Evolutionary conservation across 2,888 invertebrate genomes (phyloP).

Genomic region (Eupithecia exiguata): DNA sequence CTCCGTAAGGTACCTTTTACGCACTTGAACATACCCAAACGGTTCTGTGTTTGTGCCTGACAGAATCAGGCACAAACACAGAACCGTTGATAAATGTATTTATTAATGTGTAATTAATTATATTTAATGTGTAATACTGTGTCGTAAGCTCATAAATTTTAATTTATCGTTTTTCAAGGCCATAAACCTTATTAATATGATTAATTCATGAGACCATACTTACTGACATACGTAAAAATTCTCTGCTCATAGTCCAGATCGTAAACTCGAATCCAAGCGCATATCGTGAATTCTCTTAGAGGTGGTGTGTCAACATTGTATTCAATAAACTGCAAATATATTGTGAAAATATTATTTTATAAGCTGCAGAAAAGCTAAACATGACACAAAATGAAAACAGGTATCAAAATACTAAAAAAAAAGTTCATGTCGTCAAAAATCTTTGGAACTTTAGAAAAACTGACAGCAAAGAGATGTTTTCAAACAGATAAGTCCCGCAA

Average conservation of each 20-base stretch:
- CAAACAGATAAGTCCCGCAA: no score
- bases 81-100: no score
- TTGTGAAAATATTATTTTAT: background rate
- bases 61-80: no score
- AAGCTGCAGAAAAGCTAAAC: background rate
- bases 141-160: background rate
- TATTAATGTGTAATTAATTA: no score
- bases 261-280: conserved; percentile 90
- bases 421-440: no score
- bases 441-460: no score
- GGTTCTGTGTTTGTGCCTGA: background rate
- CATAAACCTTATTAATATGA: background rate
- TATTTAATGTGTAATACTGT: no score
- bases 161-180: background rate
- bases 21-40: background rate
- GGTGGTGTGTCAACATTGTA: conserved; percentile 89
- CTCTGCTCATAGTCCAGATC: conserved; percentile 72
- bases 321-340: conserved; percentile 76
- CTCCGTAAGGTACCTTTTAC: background rate
- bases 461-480: no score
- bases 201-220: conserved; percentile 41
- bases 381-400: background rate
- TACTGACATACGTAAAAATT: conserved; percentile 74
- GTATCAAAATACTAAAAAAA: no score
- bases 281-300: conserved; percentile 91